Evolutionary conservation across 2,888 invertebrate genomes (phyloP).

Genomic region (Lagria hirta): DNA sequence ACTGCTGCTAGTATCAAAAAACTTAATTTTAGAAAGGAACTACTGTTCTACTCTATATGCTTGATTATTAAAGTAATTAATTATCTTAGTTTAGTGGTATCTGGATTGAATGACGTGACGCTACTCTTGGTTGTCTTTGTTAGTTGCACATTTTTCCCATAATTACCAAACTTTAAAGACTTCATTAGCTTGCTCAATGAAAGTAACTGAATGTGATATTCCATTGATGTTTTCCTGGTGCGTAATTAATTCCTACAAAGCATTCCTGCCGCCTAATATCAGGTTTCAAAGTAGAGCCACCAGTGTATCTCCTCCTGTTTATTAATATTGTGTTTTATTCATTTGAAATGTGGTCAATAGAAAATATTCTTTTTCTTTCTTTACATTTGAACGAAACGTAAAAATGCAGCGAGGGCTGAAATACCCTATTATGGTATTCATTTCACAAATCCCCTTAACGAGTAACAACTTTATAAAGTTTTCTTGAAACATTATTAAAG

Average conservation of each 20-base stretch:
- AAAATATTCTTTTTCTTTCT: constrained; percentile 4
- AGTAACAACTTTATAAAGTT: constrained; percentile 26
- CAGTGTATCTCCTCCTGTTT: no score
- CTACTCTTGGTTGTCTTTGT: constrained; percentile 37
- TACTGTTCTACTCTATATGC: no score
- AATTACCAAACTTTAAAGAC: constrained; percentile 38
- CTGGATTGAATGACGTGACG: no score
- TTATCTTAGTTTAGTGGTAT: no score
- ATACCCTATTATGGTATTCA: constrained; percentile 26
- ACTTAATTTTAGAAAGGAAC: no score
- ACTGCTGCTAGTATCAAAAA: no score
- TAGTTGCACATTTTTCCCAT: constrained; percentile 35
- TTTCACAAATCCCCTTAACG: constrained; percentile 32
- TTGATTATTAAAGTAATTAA: no score
- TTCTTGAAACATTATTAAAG: constrained; percentile 27
- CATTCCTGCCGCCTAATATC: constrained; percentile 37
- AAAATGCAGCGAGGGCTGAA: constrained; percentile 7
- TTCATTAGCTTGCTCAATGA: constrained; percentile 36
- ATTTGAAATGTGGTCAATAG: constrained; percentile 11
- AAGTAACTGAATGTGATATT: constrained; percentile 30
- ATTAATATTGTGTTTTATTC: no score
- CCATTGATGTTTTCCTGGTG: constrained; percentile 34
- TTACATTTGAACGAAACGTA: constrained; percentile 1
- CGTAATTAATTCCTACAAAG: constrained; percentile 40
- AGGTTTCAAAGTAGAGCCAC: constrained; percentile 37